Evolutionary conservation across 2,888 invertebrate genomes (phyloP), one percentile per base, ranked within the genome.

Genomic region (Sphaerophoria taeniata): DNA sequence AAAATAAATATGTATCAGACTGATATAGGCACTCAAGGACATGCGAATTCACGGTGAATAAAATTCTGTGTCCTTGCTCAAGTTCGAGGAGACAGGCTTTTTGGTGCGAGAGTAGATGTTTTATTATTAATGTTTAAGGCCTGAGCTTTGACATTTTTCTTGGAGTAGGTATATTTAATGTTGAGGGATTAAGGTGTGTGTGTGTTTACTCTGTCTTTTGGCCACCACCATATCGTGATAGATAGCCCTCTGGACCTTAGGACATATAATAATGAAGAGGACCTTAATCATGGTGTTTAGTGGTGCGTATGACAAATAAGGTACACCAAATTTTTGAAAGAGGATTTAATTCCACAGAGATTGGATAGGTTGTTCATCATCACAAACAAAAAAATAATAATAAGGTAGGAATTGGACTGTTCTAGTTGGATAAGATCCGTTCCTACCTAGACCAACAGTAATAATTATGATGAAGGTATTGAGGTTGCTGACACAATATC

Each of bases 101-200:
- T 51, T 16, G 51, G 51, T 47, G 47, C 14, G 43, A 43, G 9
- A 61, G 43, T 45, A 49, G 24, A 45, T 16, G 43, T 67, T 39
- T 67, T 53, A 60, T 65, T 65, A 67, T 67, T 67, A 67, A 67
- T 67, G 67, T 53, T 53, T 39, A 9, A 49, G 53, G 67, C 67
- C 67, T 67, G 67, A 67, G 67, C 67, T 67, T 39, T 67, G 67
- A 53, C 67, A 67, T 67, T 67, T 53, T 67, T 67, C 67, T 53
- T 53, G 67, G 67, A 53, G 36, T 24, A 24, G 24, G 24, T 53
- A 67, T 53, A 67, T 67, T 67, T 67, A 53, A 67, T 67, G 67
- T 67, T 53, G 4, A 53, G 67, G 67, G 67, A 67, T 67, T 67
- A 53, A 34, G 67, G 67, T 39, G 39, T 39, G 14, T 53, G 3